Base-by-base conservation (phyloP, 92 coral and sea anemone species). In the Siderastrea radians region DNA sequence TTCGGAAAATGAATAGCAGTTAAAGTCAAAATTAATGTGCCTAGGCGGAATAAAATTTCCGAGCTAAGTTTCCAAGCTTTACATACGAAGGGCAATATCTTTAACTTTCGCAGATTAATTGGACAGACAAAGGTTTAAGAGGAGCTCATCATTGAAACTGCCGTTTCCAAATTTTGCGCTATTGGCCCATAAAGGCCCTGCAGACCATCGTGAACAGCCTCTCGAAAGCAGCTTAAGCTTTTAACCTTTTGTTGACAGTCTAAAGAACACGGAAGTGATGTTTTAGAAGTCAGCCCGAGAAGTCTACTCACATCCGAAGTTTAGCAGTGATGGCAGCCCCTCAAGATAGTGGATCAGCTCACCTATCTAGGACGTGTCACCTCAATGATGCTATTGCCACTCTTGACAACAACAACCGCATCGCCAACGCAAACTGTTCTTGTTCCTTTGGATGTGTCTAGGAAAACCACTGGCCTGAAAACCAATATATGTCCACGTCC, bases 331-430 rank as follows among this genome's bases (percentile, higher is more conserved):
- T n/a, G 49, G 59, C 3, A 58, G n/a, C 19, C 45, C 26, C 85
- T 87, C 38, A 70, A 79, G 3, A 5, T 12, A 43, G 79, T 71
- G 6, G 79, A 87, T 2, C n/a, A 13, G 49, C 67, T 67, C 49
- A 77, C 68, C 7, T 89, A 77, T 81, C 84, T 84, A 47, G 85
- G 89, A 3, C 50, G 85, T 47, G 72, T 66, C 68, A 72, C 84
- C 68, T 77, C 85, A 8, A 60, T 14, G 75, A 76, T 26, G 89
- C 74, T 15, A 76, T 49, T 4, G 19, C 59, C 1, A 80, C 64
- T 65, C 77, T 68, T 54, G 80, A 77, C n/a, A 48, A 58, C 7
- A 67, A 77, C 74, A 54, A 48, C 78, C 79, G 88, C 11, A 16
- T 89, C 5, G 79, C 92, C n/a, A 88, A 82, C 58, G 85, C n/a